Conservation (phyloP, 2,113 vertebrate species). For the Albula glossodonta region DNA sequence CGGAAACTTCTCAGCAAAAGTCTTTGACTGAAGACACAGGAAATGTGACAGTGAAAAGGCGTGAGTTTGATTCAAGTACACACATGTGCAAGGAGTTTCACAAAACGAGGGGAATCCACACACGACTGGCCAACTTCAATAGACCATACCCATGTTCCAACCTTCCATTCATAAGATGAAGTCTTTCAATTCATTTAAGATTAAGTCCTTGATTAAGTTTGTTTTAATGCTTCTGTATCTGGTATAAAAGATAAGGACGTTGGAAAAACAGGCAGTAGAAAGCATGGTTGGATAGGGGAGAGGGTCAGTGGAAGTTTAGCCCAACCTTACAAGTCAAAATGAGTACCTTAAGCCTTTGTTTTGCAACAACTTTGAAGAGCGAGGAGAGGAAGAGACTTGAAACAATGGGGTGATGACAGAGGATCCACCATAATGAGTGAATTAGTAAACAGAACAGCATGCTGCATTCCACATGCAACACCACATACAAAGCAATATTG, state of each 20-base stretch:
- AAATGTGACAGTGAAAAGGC: not conserved
- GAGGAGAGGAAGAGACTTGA: not conserved
- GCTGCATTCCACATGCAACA: not conserved
- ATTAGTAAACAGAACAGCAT: not conserved
- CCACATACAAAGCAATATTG: not conserved
- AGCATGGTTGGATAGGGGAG: not conserved
- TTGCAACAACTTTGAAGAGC: not conserved
- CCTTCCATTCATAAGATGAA: not conserved
- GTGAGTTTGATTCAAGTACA: not conserved
- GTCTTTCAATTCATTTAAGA: too few relatives aligned
- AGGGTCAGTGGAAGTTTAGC: not conserved
- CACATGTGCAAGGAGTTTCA: not conserved
- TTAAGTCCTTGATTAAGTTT: not conserved
- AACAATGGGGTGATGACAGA: not conserved
- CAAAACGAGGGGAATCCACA: not conserved
- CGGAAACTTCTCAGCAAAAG: constrained; percentile 4
- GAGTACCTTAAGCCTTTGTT: not conserved
- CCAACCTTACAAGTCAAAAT: not conserved
- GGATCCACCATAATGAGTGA: not conserved
- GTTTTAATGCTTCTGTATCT: not conserved
- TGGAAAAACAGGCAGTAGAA: not conserved
- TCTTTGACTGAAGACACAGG: not conserved
- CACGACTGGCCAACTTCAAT: not conserved
- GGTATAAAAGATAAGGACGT: not conserved
- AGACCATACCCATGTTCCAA: constrained; percentile 31